phyloP scores from a whole-genome alignment of 2,888 invertebrate genomes.

The Spilarctia lutea region DNA sequence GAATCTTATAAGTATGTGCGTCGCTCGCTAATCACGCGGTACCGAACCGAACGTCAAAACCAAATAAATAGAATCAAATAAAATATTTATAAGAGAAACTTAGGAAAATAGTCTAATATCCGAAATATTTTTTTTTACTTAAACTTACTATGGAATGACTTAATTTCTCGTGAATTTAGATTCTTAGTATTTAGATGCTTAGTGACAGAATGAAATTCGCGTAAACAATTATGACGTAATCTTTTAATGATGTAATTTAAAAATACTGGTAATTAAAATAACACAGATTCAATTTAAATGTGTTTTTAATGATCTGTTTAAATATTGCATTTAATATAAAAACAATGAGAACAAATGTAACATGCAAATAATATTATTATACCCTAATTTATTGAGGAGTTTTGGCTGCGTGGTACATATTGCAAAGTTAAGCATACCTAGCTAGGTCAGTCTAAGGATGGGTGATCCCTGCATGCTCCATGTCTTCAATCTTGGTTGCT shows the following conservation, averaged over 20 bases:
- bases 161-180: neutral
- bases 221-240: neutral
- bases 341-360: neutral
- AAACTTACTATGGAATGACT: neutral
- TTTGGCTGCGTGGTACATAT: neutral
- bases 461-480: no score
- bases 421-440: neutral
- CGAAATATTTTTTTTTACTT: neutral
- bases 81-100: neutral
- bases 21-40: neutral
- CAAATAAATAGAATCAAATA: neutral
- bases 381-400: neutral
- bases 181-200: neutral
- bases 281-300: neutral
- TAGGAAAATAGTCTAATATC: neutral
- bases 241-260: neutral
- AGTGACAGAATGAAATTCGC: neutral
- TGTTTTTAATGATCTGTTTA: neutral
- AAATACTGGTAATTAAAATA: neutral
- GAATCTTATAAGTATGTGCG: neutral
- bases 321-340: neutral
- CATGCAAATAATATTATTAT: neutral
- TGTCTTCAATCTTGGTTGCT: no score
- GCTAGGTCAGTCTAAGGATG: no score
- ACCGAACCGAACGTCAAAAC: neutral